These are phyloP conservation scores for Drosophila nr. perissopoda DNA, from an alignment of 2,888 invertebrate species.

Conservation along the genomic window DNA sequence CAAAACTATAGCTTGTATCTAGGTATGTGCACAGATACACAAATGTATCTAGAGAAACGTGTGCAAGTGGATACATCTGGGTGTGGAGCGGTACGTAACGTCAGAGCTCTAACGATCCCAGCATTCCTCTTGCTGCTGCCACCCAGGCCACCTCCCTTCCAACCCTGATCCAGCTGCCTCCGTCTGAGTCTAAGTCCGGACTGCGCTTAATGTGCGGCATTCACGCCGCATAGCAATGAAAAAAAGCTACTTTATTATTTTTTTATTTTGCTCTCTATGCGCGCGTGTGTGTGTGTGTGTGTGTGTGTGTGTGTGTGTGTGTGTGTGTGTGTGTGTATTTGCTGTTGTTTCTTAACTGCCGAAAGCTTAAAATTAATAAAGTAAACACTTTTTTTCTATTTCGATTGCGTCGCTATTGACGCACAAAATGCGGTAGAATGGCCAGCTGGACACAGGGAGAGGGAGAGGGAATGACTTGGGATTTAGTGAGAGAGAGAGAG, in stretches of 20 bases:
- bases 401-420: slow-evolving; percentile 50
- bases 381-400: slow-evolving; percentile 61
- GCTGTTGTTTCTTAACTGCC: slow-evolving; percentile 69
- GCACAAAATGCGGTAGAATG: slow-evolving; percentile 50
- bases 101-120: slow-evolving; percentile 9
- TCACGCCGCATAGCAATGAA: slow-evolving; percentile 66
- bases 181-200: slow-evolving; percentile 7
- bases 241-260: slow-evolving; percentile 20
- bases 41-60: slow-evolving; percentile 14
- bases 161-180: slow-evolving; percentile 1
- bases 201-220: slow-evolving; percentile 67
- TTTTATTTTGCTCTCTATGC: slow-evolving; percentile 9
- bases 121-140: slow-evolving; percentile 1
- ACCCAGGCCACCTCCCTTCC: not conserved
- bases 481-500: not conserved
- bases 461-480: not conserved
- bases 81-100: slow-evolving; percentile 29
- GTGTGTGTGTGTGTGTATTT: slow-evolving; percentile 20
- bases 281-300: too few relatives aligned
- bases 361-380: slow-evolving; percentile 78
- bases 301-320: slow-evolving; percentile 9
- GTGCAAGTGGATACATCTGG: slow-evolving; percentile 16
- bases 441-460: not conserved
- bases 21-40: slow-evolving; percentile 15
- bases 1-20: slow-evolving; percentile 15